Evolutionary conservation across 2,113 vertebrate species (phyloP).

Genomic region (Mus spicilegus): DNA sequence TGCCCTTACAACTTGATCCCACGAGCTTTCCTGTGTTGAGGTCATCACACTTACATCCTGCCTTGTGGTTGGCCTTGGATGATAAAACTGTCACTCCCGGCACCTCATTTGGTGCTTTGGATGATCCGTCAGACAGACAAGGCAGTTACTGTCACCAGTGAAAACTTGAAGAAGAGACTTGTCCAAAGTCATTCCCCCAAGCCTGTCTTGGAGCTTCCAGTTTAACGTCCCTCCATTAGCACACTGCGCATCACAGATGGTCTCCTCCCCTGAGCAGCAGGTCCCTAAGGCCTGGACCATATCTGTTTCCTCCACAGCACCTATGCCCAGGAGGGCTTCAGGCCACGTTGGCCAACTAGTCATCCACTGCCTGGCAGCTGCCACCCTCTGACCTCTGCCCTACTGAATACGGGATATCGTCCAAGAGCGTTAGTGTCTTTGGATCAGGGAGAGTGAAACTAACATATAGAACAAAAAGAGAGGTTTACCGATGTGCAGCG

Average conservation of each 20-base stretch:
- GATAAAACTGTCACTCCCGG: not conserved
- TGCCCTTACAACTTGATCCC: not conserved
- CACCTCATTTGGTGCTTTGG: not conserved
- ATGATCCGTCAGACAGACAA: conserved; percentile 2
- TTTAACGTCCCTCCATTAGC: too few species aligned
- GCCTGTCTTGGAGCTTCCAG: not conserved
- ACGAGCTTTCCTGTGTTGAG: not conserved
- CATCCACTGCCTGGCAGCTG: not conserved
- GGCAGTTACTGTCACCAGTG: not conserved
- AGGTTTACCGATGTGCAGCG: conserved; percentile 91
- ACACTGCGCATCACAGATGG: not conserved
- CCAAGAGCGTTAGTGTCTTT: not conserved
- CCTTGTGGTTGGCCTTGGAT: not conserved
- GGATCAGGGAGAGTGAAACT: not conserved
- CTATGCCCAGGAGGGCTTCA: not conserved
- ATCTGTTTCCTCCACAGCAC: not conserved
- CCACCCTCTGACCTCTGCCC: not conserved
- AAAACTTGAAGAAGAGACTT: not conserved
- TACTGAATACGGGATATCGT: not conserved
- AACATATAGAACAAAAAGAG: conserved; percentile 53
- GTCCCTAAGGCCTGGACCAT: not conserved
- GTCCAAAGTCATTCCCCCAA: not conserved
- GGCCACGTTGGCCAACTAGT: not conserved
- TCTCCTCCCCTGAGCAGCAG: not conserved
- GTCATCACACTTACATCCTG: not conserved